A percentile compares a stretch with the other conserved stretches of the same genome.
phyloP scores from a whole-genome alignment of 2,113 vertebrate genomes.

The Ivindomyrus marchei region DNA sequence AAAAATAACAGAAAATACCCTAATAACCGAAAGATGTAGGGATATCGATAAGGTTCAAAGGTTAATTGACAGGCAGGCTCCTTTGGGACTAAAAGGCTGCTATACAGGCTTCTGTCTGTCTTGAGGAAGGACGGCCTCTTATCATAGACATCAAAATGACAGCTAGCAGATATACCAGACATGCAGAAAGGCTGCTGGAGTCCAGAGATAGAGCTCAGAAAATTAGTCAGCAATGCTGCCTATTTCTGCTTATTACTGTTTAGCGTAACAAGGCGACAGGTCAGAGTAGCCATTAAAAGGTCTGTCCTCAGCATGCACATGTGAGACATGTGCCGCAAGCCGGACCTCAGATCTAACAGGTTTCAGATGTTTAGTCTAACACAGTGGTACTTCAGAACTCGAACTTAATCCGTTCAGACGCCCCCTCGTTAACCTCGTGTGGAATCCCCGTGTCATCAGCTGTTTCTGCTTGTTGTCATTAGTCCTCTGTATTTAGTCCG shows the following conservation, averaged over 20 bases:
- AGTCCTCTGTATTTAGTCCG: no score
- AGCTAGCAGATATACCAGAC: background rate
- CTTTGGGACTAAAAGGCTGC: background rate
- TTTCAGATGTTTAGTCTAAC: background rate
- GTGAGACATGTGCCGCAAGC: background rate
- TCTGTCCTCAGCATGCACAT: background rate
- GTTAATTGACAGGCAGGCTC: background rate
- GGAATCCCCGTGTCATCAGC: no score
- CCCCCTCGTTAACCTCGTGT: no score
- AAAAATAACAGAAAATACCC: constrained; percentile 34
- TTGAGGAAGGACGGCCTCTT: background rate
- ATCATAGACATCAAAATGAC: background rate
- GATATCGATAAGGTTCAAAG: background rate
- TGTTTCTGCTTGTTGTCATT: no score
- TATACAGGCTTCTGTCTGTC: background rate
- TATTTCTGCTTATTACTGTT: background rate
- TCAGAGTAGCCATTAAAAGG: background rate
- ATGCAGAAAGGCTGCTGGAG: background rate
- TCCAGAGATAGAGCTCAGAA: background rate
- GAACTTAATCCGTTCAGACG: no score
- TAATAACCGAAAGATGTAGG: constrained; percentile 37
- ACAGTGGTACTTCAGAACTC: no score
- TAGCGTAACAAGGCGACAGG: background rate
- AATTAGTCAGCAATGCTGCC: background rate
- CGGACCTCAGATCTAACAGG: background rate